Percentiles rank a stretch among this genome's conserved stretches.
Conservation (phyloP, 2,797 vertebrate genomes). For the Characodon lateralis region DNA sequence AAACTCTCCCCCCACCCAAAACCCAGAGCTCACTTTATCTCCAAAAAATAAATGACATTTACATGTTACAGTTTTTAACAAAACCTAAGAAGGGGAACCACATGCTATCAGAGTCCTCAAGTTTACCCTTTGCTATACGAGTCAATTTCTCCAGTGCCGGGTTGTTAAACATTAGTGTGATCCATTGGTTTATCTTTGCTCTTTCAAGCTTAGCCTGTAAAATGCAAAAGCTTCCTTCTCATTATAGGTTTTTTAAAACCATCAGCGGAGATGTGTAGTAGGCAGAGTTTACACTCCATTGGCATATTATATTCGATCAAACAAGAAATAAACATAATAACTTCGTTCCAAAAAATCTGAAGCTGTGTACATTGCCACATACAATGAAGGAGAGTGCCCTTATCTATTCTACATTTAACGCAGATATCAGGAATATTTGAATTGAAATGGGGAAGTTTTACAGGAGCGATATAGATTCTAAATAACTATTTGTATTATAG, state of each 20-base stretch:
- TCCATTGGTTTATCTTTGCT: neutral
- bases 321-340: neutral
- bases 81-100: neutral
- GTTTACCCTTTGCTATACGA: constrained; percentile 4
- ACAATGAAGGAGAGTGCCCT: neutral
- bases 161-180: neutral
- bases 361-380: neutral
- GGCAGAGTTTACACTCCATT: neutral
- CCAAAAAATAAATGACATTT: too few relatives aligned
- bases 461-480: neutral
- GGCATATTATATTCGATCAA: neutral
- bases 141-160: constrained; percentile 18
- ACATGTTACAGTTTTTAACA: too few relatives aligned
- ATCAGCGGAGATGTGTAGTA: neutral
- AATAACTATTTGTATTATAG: neutral
- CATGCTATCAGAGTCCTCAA: neutral
- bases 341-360: neutral
- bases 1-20: too few relatives aligned
- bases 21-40: too few relatives aligned
- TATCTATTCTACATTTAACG: neutral
- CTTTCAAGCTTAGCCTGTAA: constrained; percentile 1
- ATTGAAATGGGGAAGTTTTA: neutral
- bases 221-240: neutral
- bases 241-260: neutral
- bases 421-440: neutral